These are phyloP conservation scores for Euphydryas editha DNA, from an alignment of 2,888 invertebrate genomes.

Conservation along the genomic window DNA sequence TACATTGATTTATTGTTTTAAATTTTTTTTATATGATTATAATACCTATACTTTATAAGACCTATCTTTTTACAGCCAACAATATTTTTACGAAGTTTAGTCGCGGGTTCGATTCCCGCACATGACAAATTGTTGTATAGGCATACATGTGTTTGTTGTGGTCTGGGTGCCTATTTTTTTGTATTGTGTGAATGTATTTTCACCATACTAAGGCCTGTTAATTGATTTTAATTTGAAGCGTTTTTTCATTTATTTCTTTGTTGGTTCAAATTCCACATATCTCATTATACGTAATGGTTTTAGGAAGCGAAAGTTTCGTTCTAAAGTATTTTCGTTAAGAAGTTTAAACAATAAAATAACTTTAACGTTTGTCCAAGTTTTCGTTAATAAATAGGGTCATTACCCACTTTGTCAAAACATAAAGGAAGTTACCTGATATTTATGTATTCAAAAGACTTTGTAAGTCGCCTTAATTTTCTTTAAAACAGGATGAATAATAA, in stretches of 20 bases:
- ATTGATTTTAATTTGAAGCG: too few species aligned
- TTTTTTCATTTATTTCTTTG: too few species aligned
- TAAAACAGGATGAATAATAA: background rate
- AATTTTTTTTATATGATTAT: background rate
- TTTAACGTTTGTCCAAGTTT: slow-evolving; percentile 10
- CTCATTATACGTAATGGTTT: too few species aligned
- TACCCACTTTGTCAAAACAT: slow-evolving; percentile 29
- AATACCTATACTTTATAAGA: background rate
- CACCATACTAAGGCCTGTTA: too few species aligned
- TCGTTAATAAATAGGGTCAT: slow-evolving; percentile 30
- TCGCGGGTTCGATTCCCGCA: too few species aligned
- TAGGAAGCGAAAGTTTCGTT: background rate
- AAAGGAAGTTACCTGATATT: slow-evolving; percentile 23
- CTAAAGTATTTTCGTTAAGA: background rate
- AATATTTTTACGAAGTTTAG: too few species aligned
- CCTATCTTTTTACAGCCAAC: too few species aligned
- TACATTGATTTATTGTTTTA: slow-evolving; percentile 14
- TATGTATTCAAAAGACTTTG: slow-evolving; percentile 15
- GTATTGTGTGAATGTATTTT: too few species aligned
- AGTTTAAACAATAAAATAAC: background rate
- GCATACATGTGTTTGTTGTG: too few species aligned
- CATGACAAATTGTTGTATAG: too few species aligned
- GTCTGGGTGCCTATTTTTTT: too few species aligned
- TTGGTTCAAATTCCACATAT: too few species aligned
- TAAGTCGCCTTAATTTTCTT: background rate